Conservation (phyloP, 2,797 vertebrate species). For the Catostomus latipinnis region DNA sequence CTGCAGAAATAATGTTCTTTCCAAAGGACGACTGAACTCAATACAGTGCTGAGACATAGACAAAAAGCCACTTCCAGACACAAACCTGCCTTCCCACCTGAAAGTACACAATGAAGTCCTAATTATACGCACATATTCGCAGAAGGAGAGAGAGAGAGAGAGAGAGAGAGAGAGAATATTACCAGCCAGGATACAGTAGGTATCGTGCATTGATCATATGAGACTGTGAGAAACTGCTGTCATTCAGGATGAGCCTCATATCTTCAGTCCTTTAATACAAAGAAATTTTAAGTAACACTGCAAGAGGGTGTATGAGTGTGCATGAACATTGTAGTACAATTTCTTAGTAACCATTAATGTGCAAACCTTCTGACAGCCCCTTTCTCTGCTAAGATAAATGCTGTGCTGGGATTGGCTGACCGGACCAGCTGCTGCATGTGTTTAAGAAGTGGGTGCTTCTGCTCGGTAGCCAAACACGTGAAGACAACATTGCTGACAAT, state of each 20-base stretch:
- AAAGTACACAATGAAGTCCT: slow-evolving; percentile 50
- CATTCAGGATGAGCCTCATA: slow-evolving; percentile 88
- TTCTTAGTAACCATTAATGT: slow-evolving; percentile 39
- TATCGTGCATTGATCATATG: slow-evolving; percentile 92
- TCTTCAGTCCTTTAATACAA: slow-evolving; percentile 86
- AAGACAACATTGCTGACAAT: slow-evolving; percentile 91
- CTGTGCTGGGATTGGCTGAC: slow-evolving; percentile 86
- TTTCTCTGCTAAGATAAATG: slow-evolving; percentile 89
- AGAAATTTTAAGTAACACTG: neutral
- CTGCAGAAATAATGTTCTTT: slow-evolving; percentile 86
- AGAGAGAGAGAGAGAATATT: slow-evolving; percentile 64
- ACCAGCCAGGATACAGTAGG: slow-evolving; percentile 95
- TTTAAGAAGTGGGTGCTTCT: slow-evolving; percentile 85
- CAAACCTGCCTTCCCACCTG: slow-evolving; percentile 90
- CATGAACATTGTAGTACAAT: slow-evolving; percentile 40
- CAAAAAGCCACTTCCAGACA: slow-evolving; percentile 81
- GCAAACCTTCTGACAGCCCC: slow-evolving; percentile 89
- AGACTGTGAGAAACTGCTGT: slow-evolving; percentile 86
- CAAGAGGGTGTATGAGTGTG: neutral
- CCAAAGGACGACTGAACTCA: slow-evolving; percentile 88
- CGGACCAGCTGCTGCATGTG: slow-evolving; percentile 90
- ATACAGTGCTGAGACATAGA: slow-evolving; percentile 86
- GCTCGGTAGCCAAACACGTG: slow-evolving; percentile 85
- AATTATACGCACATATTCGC: slow-evolving; percentile 5
- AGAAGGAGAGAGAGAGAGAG: neutral